A percentile compares a stretch with the other conserved stretches of the same genome.
These are phyloP conservation scores for Lagria hirta DNA, from an alignment of 2,888 invertebrate genomes.

Conservation along the genomic window DNA sequence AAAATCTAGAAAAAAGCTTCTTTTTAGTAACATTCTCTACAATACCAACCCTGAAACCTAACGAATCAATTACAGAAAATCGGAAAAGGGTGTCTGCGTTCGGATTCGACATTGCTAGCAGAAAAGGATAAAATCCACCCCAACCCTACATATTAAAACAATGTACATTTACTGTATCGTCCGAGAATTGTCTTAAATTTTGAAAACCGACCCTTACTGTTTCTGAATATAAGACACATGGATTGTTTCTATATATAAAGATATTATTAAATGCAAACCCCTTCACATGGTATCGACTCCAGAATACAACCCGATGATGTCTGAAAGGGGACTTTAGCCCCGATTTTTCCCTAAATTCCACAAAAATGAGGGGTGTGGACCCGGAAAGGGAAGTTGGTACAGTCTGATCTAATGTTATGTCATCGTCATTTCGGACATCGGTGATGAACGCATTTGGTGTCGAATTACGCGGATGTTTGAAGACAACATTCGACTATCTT, in stretches of 20 bases:
- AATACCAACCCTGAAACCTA: too few species aligned
- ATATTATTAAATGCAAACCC: conserved; percentile 24
- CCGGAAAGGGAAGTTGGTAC: conserved; percentile 50
- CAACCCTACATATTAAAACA: conserved; percentile 24
- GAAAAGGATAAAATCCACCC: conserved; percentile 22
- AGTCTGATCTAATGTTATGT: conserved; percentile 50
- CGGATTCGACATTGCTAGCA: conserved; percentile 9
- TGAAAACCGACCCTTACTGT: conserved; percentile 19
- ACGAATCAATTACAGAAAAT: conserved; percentile 28
- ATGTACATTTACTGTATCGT: conserved; percentile 18
- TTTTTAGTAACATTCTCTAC: conserved; percentile 6
- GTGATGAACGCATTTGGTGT: conserved; percentile 37
- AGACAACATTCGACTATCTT: conserved; percentile 8
- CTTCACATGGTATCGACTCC: conserved; percentile 18
- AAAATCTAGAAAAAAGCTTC: conserved; percentile 1
- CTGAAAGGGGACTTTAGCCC: conserved; percentile 38
- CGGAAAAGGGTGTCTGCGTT: conserved; percentile 22
- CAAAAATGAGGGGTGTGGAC: conserved; percentile 49
- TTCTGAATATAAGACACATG: conserved; percentile 1
- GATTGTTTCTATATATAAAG: conserved; percentile 6
- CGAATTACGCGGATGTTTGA: conserved; percentile 39
- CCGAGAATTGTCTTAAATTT: conserved; percentile 7
- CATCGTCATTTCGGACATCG: conserved; percentile 43
- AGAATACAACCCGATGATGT: conserved; percentile 25
- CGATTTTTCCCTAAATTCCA: conserved; percentile 50